Evolutionary conservation across 2,888 invertebrate genomes (phyloP), one percentile per base, ranked within the genome.

Genomic region (Fabriciana adippe): DNA sequence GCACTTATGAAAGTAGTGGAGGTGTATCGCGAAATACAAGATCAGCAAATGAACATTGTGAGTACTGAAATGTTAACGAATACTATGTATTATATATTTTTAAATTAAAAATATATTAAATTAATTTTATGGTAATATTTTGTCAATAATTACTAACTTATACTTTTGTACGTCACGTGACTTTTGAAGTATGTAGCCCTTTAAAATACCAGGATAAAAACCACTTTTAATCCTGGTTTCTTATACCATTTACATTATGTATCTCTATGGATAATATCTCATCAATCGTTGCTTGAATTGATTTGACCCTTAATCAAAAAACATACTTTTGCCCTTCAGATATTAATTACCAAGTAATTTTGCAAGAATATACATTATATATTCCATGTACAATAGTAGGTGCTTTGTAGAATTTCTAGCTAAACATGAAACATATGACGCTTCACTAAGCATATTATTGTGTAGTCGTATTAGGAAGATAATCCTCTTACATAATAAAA

Each of bases 31-130:
- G 97, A 98, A 88, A 97, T 98, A 75, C 98, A 98, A 92, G 96
- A 97, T 76, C 97, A 98, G 87, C 97, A 98, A 90, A 96, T 97
- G 96, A 97, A 97, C 85, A 97, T 97, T 83, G 98, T 98, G 93
- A 97, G 97, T 96, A 11, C n/a, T 50, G 13, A 13, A 48, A 14
- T 35, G 6, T 35, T 55, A 59, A 11, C 18, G 16, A 41, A 45
- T 14, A 53, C 41, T 18, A 21, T 48, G 21, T n/a, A n/a, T n/a
- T n/a, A 31, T 16, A 21, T 45, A 6, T 15, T 47, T 57, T 5
- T 8, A 15, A 8, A 45, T 15, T 6, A 57, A 47, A 57, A 26
- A 57, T 45, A 57, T 57, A 57, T 41, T 21, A 18, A 21, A 14
- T 45, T 57, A 8, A 45, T 55, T 21, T 45, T 21, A 15, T 3